A percentile compares a stretch with the other conserved stretches of the same genome.
phyloP scores from a whole-genome alignment of 2,797 vertebrate genomes.

The Jordanella pulchra region DNA sequence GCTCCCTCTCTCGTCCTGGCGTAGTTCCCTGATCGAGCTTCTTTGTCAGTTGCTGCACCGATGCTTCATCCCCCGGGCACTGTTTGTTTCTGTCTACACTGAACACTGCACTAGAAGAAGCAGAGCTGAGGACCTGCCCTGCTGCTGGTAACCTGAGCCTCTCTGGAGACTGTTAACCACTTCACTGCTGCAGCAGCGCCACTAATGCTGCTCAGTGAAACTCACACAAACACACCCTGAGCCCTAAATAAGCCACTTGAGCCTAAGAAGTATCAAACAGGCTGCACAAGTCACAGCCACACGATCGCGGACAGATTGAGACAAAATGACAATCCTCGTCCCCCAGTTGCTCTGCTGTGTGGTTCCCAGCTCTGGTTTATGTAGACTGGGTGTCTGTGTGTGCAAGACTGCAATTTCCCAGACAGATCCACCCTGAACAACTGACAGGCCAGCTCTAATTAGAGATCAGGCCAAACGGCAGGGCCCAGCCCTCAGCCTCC shows the following conservation, averaged over 20 bases:
- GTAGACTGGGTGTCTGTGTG: constrained; percentile 35
- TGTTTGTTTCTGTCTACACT: constrained; percentile 61
- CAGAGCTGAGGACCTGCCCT: constrained; percentile 60
- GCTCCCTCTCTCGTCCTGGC: constrained; percentile 43
- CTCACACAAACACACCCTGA: constrained; percentile 58
- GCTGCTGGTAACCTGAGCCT: constrained; percentile 70
- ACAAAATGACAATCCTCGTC: constrained; percentile 44
- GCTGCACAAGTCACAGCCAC: constrained; percentile 59
- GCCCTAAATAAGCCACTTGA: constrained; percentile 56
- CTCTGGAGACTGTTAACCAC: constrained; percentile 73
- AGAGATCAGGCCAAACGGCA: constrained; percentile 74
- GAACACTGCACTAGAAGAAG: constrained; percentile 36
- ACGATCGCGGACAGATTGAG: constrained; percentile 52
- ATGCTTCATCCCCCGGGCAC: constrained; percentile 66
- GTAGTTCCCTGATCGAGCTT: constrained; percentile 55
- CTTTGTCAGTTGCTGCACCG: constrained; percentile 64
- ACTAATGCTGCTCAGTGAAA: constrained; percentile 41
- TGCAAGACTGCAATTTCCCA: constrained; percentile 71
- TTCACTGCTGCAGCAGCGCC: constrained; percentile 65
- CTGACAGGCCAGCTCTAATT: constrained; percentile 79
- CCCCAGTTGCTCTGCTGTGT: constrained; percentile 38
- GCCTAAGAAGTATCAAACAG: constrained; percentile 45
- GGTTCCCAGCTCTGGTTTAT: constrained; percentile 47
- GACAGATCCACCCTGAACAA: constrained; percentile 76
- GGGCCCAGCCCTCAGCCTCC: constrained; percentile 72